Percentiles rank a stretch among this genome's conserved stretches.
These are phyloP conservation scores for Echinops telfairi DNA, from an alignment of 2,113 vertebrate genomes.

Conservation along the genomic window DNA sequence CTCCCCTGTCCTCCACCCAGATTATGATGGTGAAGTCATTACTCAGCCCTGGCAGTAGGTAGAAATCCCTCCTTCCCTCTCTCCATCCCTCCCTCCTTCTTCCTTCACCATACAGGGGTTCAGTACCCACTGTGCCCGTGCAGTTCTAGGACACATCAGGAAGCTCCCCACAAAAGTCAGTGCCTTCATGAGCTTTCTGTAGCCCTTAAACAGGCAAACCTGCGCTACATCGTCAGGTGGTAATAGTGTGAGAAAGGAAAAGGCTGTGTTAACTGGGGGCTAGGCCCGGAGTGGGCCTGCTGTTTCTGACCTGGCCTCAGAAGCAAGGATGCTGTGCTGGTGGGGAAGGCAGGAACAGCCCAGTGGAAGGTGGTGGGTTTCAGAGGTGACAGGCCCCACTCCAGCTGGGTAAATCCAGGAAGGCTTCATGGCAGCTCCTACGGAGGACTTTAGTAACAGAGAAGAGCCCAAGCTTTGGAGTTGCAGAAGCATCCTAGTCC, in stretches of 20 bases:
- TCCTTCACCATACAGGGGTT: too few relatives aligned
- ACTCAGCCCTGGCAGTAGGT: background rate
- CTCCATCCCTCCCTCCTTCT: too few relatives aligned
- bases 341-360: background rate
- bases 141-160: background rate
- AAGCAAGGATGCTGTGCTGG: background rate
- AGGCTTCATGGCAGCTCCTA: background rate
- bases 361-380: too few relatives aligned
- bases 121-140: background rate
- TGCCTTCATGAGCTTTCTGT: background rate
- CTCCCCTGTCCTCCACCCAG: background rate
- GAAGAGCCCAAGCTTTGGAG: background rate
- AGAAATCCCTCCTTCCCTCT: background rate
- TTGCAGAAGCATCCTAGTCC: background rate
- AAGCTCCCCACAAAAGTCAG: background rate
- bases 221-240: background rate
- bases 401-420: background rate
- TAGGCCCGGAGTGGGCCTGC: accelerated
- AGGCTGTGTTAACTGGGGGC: accelerated
- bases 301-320: background rate
- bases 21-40: background rate
- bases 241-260: background rate
- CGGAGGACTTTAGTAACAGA: background rate
- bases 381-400: background rate
- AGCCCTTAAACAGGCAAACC: background rate